phyloP scores from a whole-genome alignment of 2,888 invertebrate species.

The Spilarctia lutea region DNA sequence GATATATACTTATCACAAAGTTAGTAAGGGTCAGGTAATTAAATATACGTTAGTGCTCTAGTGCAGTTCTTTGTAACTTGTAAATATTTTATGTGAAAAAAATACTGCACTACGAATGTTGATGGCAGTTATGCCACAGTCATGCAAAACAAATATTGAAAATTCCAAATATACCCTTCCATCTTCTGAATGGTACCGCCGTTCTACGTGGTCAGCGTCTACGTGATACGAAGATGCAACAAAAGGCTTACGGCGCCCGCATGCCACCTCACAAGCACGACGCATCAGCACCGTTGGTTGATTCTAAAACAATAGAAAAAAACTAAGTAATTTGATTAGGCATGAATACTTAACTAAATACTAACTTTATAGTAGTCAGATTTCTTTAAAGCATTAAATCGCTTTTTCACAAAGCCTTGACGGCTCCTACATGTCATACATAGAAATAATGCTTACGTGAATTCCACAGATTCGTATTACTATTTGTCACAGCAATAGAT shows the following conservation, averaged over 20 bases:
- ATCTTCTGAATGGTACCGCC: slow-evolving; percentile 70
- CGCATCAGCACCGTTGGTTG: slow-evolving; percentile 76
- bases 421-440: neutral
- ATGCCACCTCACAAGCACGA: slow-evolving; percentile 78
- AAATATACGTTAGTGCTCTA: neutral
- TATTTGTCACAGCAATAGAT: neutral
- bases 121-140: neutral
- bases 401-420: neutral
- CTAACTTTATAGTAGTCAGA: neutral
- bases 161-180: slow-evolving; percentile 64
- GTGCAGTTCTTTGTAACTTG: neutral
- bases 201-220: slow-evolving; percentile 61
- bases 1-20: neutral
- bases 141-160: neutral
- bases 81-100: neutral
- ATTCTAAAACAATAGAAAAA: slow-evolving; percentile 60
- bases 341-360: no score
- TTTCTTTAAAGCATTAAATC: no score
- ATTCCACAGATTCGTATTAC: neutral
- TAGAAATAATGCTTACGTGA: neutral
- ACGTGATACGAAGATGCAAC: slow-evolving; percentile 60
- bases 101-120: neutral
- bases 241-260: slow-evolving; percentile 70
- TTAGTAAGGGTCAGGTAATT: neutral
- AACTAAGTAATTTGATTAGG: neutral